A percentile compares a stretch with the other conserved stretches of the same genome.
These are phyloP conservation scores for Drosophila subsilvestris DNA, from an alignment of 2,888 invertebrate species.

Conservation along the genomic window DNA sequence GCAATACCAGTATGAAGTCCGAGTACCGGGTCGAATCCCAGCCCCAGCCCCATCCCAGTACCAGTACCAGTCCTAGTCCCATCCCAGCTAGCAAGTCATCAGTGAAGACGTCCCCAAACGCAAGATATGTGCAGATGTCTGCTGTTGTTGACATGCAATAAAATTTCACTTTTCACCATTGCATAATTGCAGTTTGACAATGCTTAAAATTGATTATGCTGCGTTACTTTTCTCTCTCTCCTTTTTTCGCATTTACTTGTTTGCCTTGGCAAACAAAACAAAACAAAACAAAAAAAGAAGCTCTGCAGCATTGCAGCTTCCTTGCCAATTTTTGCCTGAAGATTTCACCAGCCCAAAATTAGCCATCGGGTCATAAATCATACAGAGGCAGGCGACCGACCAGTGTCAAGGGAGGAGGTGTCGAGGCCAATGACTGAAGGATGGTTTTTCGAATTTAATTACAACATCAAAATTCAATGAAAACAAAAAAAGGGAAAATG, in stretches of 20 bases:
- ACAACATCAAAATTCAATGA: background rate
- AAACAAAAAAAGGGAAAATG: background rate
- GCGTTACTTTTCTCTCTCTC: constrained; percentile 19
- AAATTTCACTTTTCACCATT: constrained; percentile 77
- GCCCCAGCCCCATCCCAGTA: constrained; percentile 11
- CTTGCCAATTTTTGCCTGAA: constrained; percentile 47
- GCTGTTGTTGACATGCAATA: constrained; percentile 73
- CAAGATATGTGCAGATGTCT: constrained; percentile 54
- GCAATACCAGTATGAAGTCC: constrained; percentile 10
- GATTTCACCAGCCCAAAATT: constrained; percentile 70
- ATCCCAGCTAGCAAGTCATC: constrained; percentile 62
- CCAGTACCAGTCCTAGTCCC: constrained; percentile 15
- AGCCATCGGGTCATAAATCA: constrained; percentile 63
- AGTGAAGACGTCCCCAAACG: constrained; percentile 65
- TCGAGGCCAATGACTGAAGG: background rate
- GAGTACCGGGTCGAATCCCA: constrained; percentile 11
- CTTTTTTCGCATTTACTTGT: constrained; percentile 39
- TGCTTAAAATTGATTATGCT: constrained; percentile 77
- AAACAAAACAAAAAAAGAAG: constrained; percentile 17
- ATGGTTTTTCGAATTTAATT: background rate
- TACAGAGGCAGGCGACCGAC: constrained; percentile 30
- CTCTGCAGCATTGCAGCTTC: constrained; percentile 55
- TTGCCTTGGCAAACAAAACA: constrained; percentile 29
- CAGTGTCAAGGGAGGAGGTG: constrained; percentile 39
- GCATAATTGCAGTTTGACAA: constrained; percentile 80